phyloP scores from a whole-genome alignment of 2,888 invertebrate genomes.

The Xiphydria camelus region DNA sequence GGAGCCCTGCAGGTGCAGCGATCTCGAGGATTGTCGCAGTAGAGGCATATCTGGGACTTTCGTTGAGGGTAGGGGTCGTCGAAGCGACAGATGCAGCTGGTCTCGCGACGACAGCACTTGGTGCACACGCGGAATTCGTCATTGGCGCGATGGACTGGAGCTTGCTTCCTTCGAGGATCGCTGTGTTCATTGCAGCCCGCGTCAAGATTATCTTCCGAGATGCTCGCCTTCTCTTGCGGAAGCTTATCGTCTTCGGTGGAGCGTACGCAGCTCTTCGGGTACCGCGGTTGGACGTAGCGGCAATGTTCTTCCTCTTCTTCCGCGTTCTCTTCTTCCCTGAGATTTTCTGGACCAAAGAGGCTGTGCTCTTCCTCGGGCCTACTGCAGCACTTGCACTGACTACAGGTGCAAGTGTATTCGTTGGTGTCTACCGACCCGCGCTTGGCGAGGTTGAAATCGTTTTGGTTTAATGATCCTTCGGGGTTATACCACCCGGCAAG shows the following conservation, averaged over 20 bases:
- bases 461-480: too few species aligned
- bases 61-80: background rate
- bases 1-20: constrained; percentile 36
- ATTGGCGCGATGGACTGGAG: too few species aligned
- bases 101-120: constrained; percentile 1
- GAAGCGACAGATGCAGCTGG: background rate
- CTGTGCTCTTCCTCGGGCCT: constrained; percentile 1
- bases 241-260: background rate
- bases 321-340: too few species aligned
- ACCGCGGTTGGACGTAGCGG: background rate
- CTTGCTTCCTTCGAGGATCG: too few species aligned
- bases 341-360: background rate
- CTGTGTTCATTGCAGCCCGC: too few species aligned
- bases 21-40: constrained; percentile 38
- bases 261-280: background rate
- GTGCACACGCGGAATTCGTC: constrained; percentile 7
- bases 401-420: constrained; percentile 1
- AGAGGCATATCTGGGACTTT: constrained; percentile 32
- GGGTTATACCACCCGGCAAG: too few species aligned
- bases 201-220: too few species aligned
- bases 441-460: too few species aligned
- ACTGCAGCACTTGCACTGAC: constrained; percentile 1
- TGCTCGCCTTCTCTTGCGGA: background rate
- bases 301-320: too few species aligned
- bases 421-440: background rate